Percentiles rank a stretch among this genome's conserved stretches.
Conservation (phyloP, 2,113 vertebrate genomes). For the Rana temporaria region DNA sequence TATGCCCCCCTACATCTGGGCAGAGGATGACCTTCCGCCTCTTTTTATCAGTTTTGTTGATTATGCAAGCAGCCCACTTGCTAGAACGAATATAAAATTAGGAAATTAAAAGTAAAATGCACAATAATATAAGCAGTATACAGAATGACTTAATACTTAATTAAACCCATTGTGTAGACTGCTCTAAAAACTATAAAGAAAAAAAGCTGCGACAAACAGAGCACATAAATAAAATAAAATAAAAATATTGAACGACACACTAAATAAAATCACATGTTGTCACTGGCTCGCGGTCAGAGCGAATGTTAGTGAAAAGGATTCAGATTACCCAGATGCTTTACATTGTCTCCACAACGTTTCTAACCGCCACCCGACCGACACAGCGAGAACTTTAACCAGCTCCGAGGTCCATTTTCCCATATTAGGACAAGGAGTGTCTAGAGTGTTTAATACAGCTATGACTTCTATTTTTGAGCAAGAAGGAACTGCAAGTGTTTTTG, state of each 20-base stretch:
- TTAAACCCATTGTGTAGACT: too few species aligned
- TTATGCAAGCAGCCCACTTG: too few species aligned
- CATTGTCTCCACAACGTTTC: slow-evolving; percentile 46
- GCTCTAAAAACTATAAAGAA: too few species aligned
- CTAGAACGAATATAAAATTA: too few species aligned
- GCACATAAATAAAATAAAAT: slow-evolving; percentile 25
- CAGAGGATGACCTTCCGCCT: too few species aligned
- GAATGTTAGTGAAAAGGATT: slow-evolving; percentile 40
- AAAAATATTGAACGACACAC: slow-evolving; percentile 7
- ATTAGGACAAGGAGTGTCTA: slow-evolving; percentile 38
- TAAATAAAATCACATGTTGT: slow-evolving; percentile 52
- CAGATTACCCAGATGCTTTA: slow-evolving; percentile 50
- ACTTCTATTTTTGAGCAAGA: slow-evolving; percentile 42
- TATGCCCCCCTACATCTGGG: too few species aligned
- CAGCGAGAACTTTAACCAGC: slow-evolving; percentile 1
- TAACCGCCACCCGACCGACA: slow-evolving; percentile 41
- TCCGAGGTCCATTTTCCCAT: slow-evolving; percentile 38
- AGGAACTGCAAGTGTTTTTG: slow-evolving; percentile 32
- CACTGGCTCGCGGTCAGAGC: slow-evolving; percentile 43
- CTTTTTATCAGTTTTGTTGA: too few species aligned
- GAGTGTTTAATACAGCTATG: not conserved
- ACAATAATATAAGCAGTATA: too few species aligned
- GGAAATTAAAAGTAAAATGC: too few species aligned
- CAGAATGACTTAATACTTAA: too few species aligned
- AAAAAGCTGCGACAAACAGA: slow-evolving; percentile 6